These are phyloP conservation scores for Ptychodera flava DNA, from an alignment of 35 echinoderm and acorn worm species.

Conservation along the genomic window DNA sequence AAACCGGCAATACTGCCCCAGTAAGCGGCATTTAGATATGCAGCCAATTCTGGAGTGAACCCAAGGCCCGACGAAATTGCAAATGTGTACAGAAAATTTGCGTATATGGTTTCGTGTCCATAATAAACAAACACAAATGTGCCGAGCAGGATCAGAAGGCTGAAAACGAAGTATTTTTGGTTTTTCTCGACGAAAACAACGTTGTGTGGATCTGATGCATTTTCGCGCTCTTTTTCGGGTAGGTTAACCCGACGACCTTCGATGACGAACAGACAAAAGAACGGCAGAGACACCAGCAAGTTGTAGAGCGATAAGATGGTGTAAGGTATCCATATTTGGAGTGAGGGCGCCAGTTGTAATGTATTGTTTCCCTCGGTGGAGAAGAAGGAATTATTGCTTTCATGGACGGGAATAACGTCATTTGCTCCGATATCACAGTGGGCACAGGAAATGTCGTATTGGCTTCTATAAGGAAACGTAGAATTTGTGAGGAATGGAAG, in stretches of 20 bases:
- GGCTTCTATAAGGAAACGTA: no score
- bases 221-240: not conserved
- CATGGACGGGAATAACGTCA: no score
- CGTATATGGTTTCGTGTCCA: not conserved
- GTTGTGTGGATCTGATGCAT: not conserved
- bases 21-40: slow-evolving; percentile 29
- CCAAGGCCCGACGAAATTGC: not conserved
- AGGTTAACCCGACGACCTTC: not conserved
- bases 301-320: not conserved
- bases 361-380: not conserved
- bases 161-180: not conserved
- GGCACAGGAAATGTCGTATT: no score
- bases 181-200: not conserved
- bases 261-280: not conserved
- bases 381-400: no score
- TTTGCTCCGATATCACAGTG: no score
- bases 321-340: not conserved
- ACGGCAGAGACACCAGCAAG: not conserved
- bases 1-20: slow-evolving; percentile 75
- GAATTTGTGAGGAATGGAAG: no score
- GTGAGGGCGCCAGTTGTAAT: not conserved
- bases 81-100: not conserved
- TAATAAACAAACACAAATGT: not conserved
- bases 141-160: not conserved
- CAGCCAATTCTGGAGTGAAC: not conserved